Evolutionary conservation across 2,888 invertebrate species (phyloP).

Genomic region (Conchocele bisecta): DNA sequence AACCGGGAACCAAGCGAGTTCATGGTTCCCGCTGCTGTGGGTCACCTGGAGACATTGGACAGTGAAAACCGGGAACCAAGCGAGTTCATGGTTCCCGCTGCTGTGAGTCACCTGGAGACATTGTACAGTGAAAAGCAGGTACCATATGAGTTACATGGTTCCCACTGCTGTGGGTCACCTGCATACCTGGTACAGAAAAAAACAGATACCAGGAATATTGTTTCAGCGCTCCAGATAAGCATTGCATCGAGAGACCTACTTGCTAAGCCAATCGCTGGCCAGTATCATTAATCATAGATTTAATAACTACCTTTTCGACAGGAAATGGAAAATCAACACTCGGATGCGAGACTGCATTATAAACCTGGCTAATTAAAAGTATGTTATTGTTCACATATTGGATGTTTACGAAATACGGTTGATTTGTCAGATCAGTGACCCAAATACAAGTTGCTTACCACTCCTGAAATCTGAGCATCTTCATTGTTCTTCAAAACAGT

Average conservation of each 20-base stretch:
- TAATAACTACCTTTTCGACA: no score
- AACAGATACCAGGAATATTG: background rate
- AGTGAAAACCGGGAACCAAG: background rate
- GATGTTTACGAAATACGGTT: no score
- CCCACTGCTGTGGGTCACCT: constrained; percentile 83
- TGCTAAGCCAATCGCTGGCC: no score
- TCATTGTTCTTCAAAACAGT: background rate
- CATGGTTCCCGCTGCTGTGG: constrained; percentile 80
- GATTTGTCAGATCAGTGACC: background rate
- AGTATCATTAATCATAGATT: no score
- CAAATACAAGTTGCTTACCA: constrained; percentile 58
- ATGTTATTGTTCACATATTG: no score
- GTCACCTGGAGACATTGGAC: constrained; percentile 76
- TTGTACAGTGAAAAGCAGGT: background rate
- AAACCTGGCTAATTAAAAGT: no score
- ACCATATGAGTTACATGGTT: background rate
- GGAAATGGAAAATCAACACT: no score
- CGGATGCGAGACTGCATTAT: no score
- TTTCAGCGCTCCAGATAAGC: no score
- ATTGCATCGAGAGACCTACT: no score
- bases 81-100: constrained; percentile 61
- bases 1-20: background rate
- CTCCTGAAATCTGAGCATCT: constrained; percentile 56
- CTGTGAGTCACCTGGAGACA: constrained; percentile 82
- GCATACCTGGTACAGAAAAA: background rate